phyloP scores from a whole-genome alignment of 1,140 invertebrate species.

The Drosophila tropicalis region DNA sequence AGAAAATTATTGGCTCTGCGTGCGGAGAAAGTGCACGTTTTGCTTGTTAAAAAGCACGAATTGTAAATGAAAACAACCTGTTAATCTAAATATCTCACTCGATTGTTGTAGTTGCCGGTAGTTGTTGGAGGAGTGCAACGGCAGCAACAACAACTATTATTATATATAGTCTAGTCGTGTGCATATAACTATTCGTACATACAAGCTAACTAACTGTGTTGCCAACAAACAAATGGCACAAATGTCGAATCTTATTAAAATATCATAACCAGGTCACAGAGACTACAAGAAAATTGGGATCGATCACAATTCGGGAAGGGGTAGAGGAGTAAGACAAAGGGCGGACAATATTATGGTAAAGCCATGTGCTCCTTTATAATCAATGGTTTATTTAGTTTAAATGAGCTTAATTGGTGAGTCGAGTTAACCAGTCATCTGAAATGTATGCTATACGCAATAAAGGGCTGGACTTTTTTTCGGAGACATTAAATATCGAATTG shows the following conservation, averaged over 20 bases:
- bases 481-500: no score
- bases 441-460: no score
- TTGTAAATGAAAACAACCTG: conserved; percentile 83
- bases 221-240: conserved; percentile 66
- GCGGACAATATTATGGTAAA: neutral
- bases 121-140: conserved; percentile 20
- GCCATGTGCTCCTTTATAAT: conserved; percentile 65
- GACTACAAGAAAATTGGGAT: neutral
- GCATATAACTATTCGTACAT: conserved; percentile 33
- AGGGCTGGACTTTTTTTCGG: no score
- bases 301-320: neutral
- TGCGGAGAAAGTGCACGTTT: conserved; percentile 83
- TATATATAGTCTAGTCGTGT: conserved; percentile 79
- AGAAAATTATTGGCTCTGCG: conserved; percentile 81
- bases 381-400: no score
- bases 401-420: no score
- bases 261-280: conserved; percentile 76
- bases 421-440: no score
- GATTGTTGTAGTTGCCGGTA: conserved; percentile 61
- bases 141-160: conserved; percentile 61
- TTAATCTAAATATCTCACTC: conserved; percentile 83
- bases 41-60: conserved; percentile 83
- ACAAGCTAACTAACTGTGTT: conserved; percentile 49
- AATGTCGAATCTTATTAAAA: conserved; percentile 81
- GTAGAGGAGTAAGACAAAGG: neutral